phyloP scores from a whole-genome alignment of 2,888 invertebrate genomes.

The Pheosia tremula region DNA sequence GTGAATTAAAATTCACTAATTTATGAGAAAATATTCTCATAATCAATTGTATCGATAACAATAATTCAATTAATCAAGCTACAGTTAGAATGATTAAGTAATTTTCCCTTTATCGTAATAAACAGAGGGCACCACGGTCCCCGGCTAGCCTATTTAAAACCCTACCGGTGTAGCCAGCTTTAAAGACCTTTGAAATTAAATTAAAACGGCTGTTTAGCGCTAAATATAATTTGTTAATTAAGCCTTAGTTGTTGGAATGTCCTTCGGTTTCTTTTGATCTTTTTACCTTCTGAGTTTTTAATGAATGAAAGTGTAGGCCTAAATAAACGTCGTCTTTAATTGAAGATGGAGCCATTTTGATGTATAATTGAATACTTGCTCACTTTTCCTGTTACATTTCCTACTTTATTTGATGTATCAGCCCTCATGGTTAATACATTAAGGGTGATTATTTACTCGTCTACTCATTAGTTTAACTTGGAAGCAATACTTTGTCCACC shows the following conservation, averaged over 20 bases:
- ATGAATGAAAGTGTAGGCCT: constrained; percentile 19
- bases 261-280: constrained; percentile 30
- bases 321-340: neutral
- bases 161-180: constrained; percentile 7
- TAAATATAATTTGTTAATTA: constrained; percentile 40
- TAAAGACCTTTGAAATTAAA: constrained; percentile 30
- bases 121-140: constrained; percentile 2
- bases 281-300: constrained; percentile 31
- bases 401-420: no score
- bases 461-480: no score
- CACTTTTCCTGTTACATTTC: no score
- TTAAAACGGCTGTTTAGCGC: constrained; percentile 33
- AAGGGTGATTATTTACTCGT: no score
- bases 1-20: neutral
- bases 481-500: no score
- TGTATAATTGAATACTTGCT: neutral
- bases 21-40: neutral
- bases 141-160: constrained; percentile 18
- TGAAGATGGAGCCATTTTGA: neutral
- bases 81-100: constrained; percentile 12
- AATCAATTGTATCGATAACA: constrained; percentile 4
- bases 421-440: no score
- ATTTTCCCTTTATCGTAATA: constrained; percentile 7
- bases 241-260: constrained; percentile 25
- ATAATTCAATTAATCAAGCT: constrained; percentile 6